phyloP scores from a whole-genome alignment of 2,888 invertebrate genomes.

The Cataglyphis albicans region DNA sequence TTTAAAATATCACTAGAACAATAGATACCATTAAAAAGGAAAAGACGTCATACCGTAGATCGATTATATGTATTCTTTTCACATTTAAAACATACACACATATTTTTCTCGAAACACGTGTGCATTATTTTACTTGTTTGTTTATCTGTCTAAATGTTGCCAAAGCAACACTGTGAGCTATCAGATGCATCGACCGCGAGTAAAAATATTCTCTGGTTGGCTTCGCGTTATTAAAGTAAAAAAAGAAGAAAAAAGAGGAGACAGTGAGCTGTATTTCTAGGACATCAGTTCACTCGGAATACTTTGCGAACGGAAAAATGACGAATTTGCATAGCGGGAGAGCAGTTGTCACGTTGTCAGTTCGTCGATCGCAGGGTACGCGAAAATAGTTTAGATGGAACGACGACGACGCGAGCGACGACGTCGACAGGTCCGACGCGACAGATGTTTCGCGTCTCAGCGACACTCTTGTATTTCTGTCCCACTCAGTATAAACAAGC shows the following conservation, averaged over 20 bases:
- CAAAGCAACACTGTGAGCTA: neutral
- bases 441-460: constrained; percentile 84
- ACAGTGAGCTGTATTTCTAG: constrained; percentile 9
- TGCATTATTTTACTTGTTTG: neutral
- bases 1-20: neutral
- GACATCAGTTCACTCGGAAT: constrained; percentile 1
- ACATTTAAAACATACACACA: neutral
- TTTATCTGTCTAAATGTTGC: neutral
- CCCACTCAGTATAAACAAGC: constrained; percentile 84
- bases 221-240: neutral
- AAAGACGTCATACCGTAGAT: neutral
- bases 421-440: constrained; percentile 67
- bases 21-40: neutral
- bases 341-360: constrained; percentile 78
- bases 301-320: constrained; percentile 28
- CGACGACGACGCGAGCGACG: constrained; percentile 57
- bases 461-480: constrained; percentile 85
- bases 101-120: neutral
- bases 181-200: neutral
- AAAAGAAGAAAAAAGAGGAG: neutral
- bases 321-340: constrained; percentile 63
- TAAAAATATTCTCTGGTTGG: neutral
- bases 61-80: neutral
- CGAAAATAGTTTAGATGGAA: constrained; percentile 78
- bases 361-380: constrained; percentile 73